Evolutionary conservation across 2,888 invertebrate genomes (phyloP).

Genomic region (Blastobasis lacticolella): DNA sequence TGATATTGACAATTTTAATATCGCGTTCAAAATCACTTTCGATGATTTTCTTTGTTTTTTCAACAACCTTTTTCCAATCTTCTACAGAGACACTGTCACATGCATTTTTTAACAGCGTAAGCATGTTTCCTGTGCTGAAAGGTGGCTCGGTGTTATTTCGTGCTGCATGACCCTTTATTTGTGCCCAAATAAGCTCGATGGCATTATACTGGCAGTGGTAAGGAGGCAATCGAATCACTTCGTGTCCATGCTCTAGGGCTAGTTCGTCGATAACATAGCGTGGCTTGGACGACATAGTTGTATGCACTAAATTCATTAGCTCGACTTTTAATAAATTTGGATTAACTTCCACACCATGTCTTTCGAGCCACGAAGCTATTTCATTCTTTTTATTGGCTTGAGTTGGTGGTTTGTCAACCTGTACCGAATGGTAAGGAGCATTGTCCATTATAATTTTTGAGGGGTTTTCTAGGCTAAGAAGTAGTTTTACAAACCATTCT

Average conservation of each 20-base stretch:
- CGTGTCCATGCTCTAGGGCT: background rate
- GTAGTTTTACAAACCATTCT: constrained; percentile 4
- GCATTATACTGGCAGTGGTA: background rate
- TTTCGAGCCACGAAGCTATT: background rate
- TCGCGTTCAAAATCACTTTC: constrained; percentile 3
- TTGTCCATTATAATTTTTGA: constrained; percentile 13
- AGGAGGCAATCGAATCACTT: background rate
- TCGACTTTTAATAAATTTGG: background rate
- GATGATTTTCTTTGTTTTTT: constrained; percentile 6
- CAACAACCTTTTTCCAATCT: constrained; percentile 9
- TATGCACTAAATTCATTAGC: background rate
- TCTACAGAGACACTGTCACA: constrained; percentile 9
- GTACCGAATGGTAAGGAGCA: constrained; percentile 15
- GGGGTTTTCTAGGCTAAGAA: constrained; percentile 2
- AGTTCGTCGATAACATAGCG: constrained; percentile 1
- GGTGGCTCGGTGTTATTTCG: constrained; percentile 11
- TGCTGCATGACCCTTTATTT: constrained; percentile 5
- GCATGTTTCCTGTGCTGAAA: constrained; percentile 12
- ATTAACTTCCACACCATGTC: background rate
- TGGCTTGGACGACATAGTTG: background rate
- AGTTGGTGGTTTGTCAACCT: constrained; percentile 8
- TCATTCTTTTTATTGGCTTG: constrained; percentile 2
- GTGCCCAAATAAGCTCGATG: background rate
- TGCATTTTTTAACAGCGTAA: constrained; percentile 12
- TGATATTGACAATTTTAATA: constrained; percentile 3